These are phyloP conservation scores for Acleris sparsana DNA, from an alignment of 2,888 invertebrate species.

Conservation along the genomic window DNA sequence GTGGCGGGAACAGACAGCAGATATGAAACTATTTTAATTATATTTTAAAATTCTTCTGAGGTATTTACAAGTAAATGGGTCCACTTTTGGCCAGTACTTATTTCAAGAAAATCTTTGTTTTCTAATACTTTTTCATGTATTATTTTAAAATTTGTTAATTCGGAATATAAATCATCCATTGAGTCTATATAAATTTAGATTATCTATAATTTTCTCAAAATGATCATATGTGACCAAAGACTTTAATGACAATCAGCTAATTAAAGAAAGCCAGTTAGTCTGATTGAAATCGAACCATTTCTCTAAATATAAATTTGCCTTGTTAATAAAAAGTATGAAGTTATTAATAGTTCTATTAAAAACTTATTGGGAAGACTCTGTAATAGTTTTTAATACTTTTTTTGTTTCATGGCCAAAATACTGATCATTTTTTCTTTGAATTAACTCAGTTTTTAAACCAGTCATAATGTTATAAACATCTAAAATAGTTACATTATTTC, in stretches of 20 bases:
- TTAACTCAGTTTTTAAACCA: slow-evolving; percentile 13
- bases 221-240: too few species aligned
- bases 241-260: too few species aligned
- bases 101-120: too few species aligned
- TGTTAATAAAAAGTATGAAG: slow-evolving; percentile 27
- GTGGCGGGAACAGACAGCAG: background rate
- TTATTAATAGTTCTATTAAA: slow-evolving; percentile 15
- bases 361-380: slow-evolving; percentile 17
- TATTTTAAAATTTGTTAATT: too few species aligned
- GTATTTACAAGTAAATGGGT: too few species aligned
- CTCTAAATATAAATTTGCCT: slow-evolving; percentile 12
- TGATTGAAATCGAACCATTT: slow-evolving; percentile 29
- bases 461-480: slow-evolving; percentile 12
- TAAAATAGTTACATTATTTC: slow-evolving; percentile 1
- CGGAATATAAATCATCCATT: too few species aligned
- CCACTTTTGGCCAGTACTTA: too few species aligned
- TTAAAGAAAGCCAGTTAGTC: background rate
- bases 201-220: background rate
- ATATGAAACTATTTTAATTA: background rate
- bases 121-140: too few species aligned
- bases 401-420: slow-evolving; percentile 19
- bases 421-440: slow-evolving; percentile 18
- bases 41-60: background rate
- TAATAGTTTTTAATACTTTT: slow-evolving; percentile 12
- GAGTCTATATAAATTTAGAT: background rate